A percentile compares a stretch with the other conserved stretches of the same genome.
Evolutionary conservation across 2,888 invertebrate species (phyloP).

Genomic region (Magallana nippona): DNA sequence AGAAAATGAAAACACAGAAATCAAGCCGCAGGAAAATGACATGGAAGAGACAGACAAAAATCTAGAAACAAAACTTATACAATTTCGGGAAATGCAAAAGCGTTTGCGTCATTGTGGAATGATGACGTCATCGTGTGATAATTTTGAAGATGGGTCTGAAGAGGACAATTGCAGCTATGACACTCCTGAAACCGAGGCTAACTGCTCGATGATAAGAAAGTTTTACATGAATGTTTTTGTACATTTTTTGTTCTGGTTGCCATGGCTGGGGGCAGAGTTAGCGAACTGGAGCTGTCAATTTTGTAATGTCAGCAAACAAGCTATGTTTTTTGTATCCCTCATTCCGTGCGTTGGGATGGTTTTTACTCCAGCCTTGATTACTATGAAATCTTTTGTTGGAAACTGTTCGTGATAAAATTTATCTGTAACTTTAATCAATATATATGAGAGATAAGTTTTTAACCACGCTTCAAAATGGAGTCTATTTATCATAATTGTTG

Average conservation of each 20-base stretch:
- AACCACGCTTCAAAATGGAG: too few relatives aligned
- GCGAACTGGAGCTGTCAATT: neutral
- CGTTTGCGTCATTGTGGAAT: constrained; percentile 5
- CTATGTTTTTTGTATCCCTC: neutral
- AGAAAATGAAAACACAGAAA: too few relatives aligned
- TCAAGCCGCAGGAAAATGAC: neutral
- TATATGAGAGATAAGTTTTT: neutral
- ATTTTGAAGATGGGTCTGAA: neutral
- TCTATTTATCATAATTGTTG: too few relatives aligned
- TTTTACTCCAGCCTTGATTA: neutral
- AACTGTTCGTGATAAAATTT: neutral
- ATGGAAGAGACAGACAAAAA: neutral
- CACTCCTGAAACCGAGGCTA: neutral
- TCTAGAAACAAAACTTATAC: neutral
- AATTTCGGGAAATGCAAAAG: constrained; percentile 1
- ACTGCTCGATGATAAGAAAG: neutral
- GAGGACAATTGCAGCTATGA: neutral
- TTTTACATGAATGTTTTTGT: neutral
- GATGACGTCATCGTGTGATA: neutral
- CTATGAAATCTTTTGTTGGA: neutral
- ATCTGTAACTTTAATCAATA: neutral
- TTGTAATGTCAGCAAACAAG: neutral
- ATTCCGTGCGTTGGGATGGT: neutral
- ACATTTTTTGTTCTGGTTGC: constrained; percentile 7
- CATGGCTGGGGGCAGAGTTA: neutral